These are phyloP conservation scores for Ia io DNA, from an alignment of 2,113 vertebrate genomes.

Conservation along the genomic window DNA sequence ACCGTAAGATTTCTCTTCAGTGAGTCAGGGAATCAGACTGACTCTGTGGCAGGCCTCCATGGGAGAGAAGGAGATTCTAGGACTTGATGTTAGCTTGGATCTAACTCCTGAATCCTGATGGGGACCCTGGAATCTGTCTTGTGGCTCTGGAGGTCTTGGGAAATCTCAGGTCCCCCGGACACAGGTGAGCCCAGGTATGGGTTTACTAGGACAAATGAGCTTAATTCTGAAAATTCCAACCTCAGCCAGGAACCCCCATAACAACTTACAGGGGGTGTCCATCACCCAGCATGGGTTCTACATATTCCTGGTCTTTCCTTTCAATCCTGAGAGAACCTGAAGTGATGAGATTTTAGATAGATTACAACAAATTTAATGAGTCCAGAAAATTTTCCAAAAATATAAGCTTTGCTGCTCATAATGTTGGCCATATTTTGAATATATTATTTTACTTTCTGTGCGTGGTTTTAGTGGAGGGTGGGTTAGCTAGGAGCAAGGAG, in stretches of 20 bases:
- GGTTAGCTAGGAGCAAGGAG: neutral
- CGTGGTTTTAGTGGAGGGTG: neutral
- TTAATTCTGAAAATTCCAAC: neutral
- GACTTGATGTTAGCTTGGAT: neutral
- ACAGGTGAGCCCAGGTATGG: neutral
- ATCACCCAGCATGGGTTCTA: neutral
- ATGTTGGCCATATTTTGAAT: neutral
- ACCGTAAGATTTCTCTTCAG: neutral
- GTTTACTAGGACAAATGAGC: neutral
- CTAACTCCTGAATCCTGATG: neutral
- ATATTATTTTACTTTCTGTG: neutral
- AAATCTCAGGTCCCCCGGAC: neutral
- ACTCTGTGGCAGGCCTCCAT: neutral
- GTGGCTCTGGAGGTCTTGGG: neutral
- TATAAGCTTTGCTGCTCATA: neutral
- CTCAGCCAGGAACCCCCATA: neutral
- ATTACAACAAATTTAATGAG: neutral
- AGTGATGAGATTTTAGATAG: neutral
- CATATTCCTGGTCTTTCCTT: neutral
- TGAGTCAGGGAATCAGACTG: neutral
- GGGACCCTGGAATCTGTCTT: neutral
- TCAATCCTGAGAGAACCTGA: neutral
- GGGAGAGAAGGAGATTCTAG: neutral
- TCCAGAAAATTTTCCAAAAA: neutral
- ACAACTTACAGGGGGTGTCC: neutral